A percentile compares a stretch with the other conserved stretches of the same genome.
Evolutionary conservation across 2,797 vertebrate genomes (phyloP).

Genomic region (Chelonia mydas): DNA sequence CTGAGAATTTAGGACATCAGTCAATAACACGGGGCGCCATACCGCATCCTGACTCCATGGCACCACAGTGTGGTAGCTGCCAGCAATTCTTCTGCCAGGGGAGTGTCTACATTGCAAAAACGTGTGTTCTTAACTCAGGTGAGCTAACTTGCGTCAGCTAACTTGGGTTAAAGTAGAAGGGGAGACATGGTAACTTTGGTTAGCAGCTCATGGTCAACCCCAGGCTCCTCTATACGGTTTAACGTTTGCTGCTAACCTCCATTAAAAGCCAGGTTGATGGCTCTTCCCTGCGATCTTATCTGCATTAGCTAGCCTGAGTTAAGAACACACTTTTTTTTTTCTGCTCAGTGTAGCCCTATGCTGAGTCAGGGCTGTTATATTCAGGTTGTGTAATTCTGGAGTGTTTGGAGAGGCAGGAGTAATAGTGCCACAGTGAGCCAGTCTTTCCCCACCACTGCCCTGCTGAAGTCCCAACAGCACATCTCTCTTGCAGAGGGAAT

Average conservation of each 20-base stretch:
- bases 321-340: neutral
- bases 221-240: neutral
- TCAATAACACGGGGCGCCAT: neutral
- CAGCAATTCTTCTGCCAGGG: neutral
- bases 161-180: neutral
- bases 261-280: neutral
- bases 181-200: neutral
- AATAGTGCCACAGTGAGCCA: neutral
- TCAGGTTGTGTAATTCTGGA: neutral
- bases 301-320: neutral
- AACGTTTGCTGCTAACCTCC: neutral
- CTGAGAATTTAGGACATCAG: slow-evolving; percentile 59
- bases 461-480: neutral
- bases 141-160: neutral
- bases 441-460: neutral
- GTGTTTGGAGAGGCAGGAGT: neutral
- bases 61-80: neutral
- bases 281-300: neutral
- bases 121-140: neutral
- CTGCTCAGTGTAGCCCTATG: neutral
- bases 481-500: neutral
- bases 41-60: neutral
- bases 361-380: neutral
- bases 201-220: neutral
- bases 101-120: neutral